Conservation (phyloP, 2,113 vertebrate species). For the Agapornis roseicollis region DNA sequence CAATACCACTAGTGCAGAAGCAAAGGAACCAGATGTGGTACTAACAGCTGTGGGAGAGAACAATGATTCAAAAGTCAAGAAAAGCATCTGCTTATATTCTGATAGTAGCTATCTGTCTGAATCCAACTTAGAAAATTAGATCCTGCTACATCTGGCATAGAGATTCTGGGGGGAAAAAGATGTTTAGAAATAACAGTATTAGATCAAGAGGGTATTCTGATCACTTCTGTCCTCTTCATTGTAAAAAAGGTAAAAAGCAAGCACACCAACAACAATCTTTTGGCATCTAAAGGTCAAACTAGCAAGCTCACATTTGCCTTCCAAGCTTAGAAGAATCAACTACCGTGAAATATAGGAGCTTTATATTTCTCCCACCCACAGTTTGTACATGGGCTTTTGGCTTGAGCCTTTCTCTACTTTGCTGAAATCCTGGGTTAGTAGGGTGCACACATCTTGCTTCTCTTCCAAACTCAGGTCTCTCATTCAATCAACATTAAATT, state of each 20-base stretch:
- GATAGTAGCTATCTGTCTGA: constrained; percentile 16
- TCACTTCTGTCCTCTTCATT: background rate
- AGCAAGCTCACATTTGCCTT: background rate
- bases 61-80: constrained; percentile 2
- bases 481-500: background rate
- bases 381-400: background rate
- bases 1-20: background rate
- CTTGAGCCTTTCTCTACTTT: background rate
- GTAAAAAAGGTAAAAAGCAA: background rate
- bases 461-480: background rate
- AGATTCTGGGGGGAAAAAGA: background rate
- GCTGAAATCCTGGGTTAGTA: background rate
- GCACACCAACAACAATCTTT: background rate
- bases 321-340: background rate
- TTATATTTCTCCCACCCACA: background rate
- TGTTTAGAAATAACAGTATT: background rate
- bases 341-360: background rate
- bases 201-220: background rate
- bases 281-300: background rate
- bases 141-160: constrained; percentile 4
- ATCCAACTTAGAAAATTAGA: constrained; percentile 19
- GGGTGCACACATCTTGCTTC: background rate
- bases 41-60: background rate
- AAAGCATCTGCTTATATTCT: constrained; percentile 24
- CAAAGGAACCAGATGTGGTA: background rate